phyloP scores from a whole-genome alignment of 2,113 vertebrate species.

The Astur gentilis region DNA sequence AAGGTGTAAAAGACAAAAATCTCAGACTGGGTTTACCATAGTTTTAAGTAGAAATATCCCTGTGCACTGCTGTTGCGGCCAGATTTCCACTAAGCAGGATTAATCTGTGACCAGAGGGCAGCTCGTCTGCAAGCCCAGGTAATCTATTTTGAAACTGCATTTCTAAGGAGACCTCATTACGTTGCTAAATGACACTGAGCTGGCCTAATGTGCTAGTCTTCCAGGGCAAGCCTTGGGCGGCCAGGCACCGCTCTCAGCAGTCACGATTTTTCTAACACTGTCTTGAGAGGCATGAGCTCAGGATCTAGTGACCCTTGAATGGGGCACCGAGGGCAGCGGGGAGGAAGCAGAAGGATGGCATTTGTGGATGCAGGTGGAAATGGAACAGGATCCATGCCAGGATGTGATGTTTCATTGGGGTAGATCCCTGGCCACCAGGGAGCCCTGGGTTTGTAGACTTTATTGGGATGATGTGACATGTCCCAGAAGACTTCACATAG shows the following conservation, averaged over 20 bases:
- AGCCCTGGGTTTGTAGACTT: neutral
- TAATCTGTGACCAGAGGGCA: neutral
- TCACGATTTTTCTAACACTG: neutral
- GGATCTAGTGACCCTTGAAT: neutral
- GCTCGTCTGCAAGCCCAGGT: neutral
- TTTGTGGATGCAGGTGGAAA: neutral
- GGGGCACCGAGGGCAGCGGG: rapidly evolving
- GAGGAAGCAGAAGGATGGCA: neutral
- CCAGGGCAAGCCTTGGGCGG: neutral
- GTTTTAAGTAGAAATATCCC: neutral
- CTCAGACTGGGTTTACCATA: neutral
- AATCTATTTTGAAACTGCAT: neutral
- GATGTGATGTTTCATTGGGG: neutral
- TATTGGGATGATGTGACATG: neutral
- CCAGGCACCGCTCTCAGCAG: neutral
- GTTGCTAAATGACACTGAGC: neutral
- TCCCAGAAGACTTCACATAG: neutral
- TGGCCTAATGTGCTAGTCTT: neutral
- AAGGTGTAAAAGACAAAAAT: neutral
- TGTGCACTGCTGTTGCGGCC: neutral
- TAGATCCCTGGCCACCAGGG: neutral
- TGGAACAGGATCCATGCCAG: rapidly evolving
- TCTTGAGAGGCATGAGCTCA: neutral
- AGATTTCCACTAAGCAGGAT: neutral
- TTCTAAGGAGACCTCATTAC: slow-evolving; percentile 22